Percentiles rank a stretch among this genome's conserved stretches.
Evolutionary conservation across 2,113 vertebrate species (phyloP).

Genomic region (Danionella cerebrum): DNA sequence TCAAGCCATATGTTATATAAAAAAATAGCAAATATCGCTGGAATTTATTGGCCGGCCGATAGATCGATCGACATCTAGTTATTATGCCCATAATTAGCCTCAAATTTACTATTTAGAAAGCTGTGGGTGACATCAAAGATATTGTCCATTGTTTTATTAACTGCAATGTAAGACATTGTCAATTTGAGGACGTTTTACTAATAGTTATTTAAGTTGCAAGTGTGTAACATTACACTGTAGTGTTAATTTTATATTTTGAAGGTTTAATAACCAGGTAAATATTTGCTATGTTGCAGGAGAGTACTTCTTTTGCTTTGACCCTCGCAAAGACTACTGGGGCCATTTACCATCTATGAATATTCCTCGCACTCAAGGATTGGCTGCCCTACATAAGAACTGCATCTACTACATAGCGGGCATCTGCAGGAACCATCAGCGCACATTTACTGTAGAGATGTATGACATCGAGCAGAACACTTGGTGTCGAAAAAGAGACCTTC

Average conservation of each 20-base stretch:
- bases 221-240: too few relatives aligned
- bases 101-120: too few relatives aligned
- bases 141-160: too few relatives aligned
- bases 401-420: conserved; percentile 97
- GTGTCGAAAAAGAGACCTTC: conserved; percentile 86
- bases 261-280: not conserved
- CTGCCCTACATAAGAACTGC: conserved; percentile 82
- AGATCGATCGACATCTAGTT: too few relatives aligned
- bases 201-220: too few relatives aligned
- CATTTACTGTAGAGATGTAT: conserved; percentile 94
- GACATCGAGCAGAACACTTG: conserved; percentile 89
- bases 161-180: too few relatives aligned
- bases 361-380: conserved; percentile 89
- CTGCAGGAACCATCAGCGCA: conserved; percentile 91
- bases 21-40: too few relatives aligned
- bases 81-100: too few relatives aligned
- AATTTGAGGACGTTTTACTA: too few relatives aligned
- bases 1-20: too few relatives aligned
- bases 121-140: too few relatives aligned
- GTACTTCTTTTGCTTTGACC: conserved; percentile 95
- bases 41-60: too few relatives aligned
- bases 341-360: conserved; percentile 89
- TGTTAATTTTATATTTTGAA: not conserved
- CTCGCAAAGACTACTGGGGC: conserved; percentile 95
- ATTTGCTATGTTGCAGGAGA: conserved; percentile 70